Evolutionary conservation across 2,888 invertebrate genomes (phyloP).

Genomic region (Pinctada fucata): DNA sequence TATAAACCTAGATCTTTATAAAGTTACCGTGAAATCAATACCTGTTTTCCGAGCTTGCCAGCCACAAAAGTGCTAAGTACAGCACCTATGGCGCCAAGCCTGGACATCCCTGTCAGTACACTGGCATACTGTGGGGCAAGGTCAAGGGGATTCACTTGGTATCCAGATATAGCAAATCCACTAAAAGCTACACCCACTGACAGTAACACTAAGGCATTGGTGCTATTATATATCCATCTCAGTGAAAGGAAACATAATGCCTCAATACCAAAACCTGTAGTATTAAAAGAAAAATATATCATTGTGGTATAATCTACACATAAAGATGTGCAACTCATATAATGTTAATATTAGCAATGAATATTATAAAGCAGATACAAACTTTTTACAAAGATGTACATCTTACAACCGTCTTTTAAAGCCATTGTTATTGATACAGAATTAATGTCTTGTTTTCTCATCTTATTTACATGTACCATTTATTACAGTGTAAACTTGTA

Average conservation of each 20-base stretch:
- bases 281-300: background rate
- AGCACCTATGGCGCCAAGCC: constrained; percentile 57
- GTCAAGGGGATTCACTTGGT: constrained; percentile 63
- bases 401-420: no score
- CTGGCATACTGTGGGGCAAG: constrained; percentile 59
- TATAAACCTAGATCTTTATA: no score
- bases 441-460: no score
- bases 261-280: constrained; percentile 62
- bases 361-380: no score
- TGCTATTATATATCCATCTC: constrained; percentile 38
- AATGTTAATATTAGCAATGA: no score
- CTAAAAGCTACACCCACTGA: constrained; percentile 62
- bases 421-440: no score
- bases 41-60: background rate
- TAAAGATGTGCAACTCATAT: no score
- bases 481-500: no score
- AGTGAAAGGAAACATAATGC: constrained; percentile 56
- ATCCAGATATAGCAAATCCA: constrained; percentile 68
- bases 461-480: no score
- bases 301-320: background rate
- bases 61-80: constrained; percentile 48
- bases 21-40: no score
- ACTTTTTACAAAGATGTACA: no score
- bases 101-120: constrained; percentile 56
- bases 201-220: constrained; percentile 47